phyloP scores from a whole-genome alignment of 2,888 invertebrate genomes.

The Ptilodon capucinus region DNA sequence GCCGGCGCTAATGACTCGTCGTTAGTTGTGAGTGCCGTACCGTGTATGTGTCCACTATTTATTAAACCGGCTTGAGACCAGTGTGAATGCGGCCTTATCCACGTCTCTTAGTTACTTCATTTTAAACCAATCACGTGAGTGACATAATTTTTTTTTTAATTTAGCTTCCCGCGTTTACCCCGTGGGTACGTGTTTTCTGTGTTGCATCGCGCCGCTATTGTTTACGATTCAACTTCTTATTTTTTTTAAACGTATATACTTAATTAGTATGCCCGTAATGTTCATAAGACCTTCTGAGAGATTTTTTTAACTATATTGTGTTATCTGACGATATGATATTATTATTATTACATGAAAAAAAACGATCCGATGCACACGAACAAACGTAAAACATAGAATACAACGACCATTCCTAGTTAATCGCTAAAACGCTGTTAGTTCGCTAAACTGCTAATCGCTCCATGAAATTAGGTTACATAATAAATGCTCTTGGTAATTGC shows the following conservation, averaged over 20 bases:
- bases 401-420: slow-evolving; percentile 37
- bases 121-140: no score
- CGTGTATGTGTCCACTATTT: background rate
- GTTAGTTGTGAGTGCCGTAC: background rate
- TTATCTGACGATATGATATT: no score
- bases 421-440: slow-evolving; percentile 43
- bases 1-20: background rate
- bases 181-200: no score
- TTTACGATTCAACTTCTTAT: no score
- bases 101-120: background rate
- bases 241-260: no score
- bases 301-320: no score
- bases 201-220: no score
- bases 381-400: slow-evolving; percentile 32
- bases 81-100: background rate
- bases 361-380: slow-evolving; percentile 17
- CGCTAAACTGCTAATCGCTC: slow-evolving; percentile 46
- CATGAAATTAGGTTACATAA: slow-evolving; percentile 46
- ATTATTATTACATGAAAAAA: no score
- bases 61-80: background rate
- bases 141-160: no score
- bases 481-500: slow-evolving; percentile 39
- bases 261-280: no score
- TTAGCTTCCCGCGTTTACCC: no score
- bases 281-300: no score